Evolutionary conservation across 2,113 vertebrate species (phyloP).

Genomic region (Percina caprodes): DNA sequence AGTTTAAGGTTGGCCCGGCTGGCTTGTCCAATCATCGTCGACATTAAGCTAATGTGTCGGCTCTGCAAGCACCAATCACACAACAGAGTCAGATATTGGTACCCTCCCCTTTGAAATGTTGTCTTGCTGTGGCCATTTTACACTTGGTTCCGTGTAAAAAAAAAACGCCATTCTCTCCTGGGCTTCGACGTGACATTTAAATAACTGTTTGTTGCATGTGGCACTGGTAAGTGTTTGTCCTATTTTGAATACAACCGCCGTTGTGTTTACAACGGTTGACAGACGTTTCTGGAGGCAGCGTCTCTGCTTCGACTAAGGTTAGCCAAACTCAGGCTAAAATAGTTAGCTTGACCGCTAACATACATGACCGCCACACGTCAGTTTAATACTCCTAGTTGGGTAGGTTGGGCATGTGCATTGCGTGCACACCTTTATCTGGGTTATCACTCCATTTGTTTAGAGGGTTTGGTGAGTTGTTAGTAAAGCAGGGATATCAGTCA

Average conservation of each 20-base stretch:
- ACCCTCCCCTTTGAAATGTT: conserved; percentile 57
- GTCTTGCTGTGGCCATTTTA: conserved; percentile 82
- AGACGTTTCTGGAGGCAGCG: background rate
- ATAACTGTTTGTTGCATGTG: background rate
- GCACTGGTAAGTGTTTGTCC: conserved; percentile 54
- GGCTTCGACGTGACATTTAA: conserved; percentile 11
- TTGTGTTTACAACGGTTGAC: background rate
- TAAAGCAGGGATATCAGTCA: background rate
- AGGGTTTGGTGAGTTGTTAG: background rate
- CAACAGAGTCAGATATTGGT: background rate
- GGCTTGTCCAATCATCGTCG: conserved; percentile 67
- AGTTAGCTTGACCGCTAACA: conserved; percentile 70
- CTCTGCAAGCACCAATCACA: conserved; percentile 62
- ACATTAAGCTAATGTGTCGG: background rate
- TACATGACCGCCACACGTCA: conserved; percentile 72
- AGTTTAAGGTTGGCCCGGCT: background rate
- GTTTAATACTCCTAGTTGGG: conserved; percentile 33
- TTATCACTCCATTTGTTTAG: background rate
- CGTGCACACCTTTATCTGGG: background rate
- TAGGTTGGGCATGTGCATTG: background rate
- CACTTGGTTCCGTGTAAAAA: conserved; percentile 45
- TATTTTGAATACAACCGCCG: background rate
- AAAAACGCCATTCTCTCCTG: conserved; percentile 14
- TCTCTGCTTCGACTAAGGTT: conserved; percentile 1
- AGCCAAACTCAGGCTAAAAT: conserved; percentile 38